Evolutionary conservation across 2,888 invertebrate species (phyloP), one percentile per base, ranked within the genome.

Genomic region (Augiades crinisus): DNA sequence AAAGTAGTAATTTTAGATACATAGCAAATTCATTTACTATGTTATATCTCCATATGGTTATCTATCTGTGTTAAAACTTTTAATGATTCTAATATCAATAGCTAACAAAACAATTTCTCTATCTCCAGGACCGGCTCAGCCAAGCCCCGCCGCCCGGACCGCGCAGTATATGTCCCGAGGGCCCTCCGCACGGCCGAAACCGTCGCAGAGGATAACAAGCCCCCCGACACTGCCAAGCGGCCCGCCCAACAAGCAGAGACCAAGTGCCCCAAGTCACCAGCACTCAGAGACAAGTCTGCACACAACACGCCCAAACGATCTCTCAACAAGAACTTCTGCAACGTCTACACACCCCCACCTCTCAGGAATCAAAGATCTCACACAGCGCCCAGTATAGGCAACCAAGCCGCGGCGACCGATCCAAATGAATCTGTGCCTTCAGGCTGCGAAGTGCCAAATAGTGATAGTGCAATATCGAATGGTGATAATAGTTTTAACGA

Each of bases 101-200:
- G 4, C n/a, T 27, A 5, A 27, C 27, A 24, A 4, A 10, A 1
- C 12, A 30, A n/a, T 16, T 33, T 17, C 0, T 43, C 60, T 68
- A 69, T 70, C 57, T 37, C 33, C 75, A 86, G 85, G 71, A 75
- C 84, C 60, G 81, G 79, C 47, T 75, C 87, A 46, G 67, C 80
- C 37, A 87, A 77, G 63, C 86, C 87, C 36, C 92, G 93, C 53
- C 91, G 95, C 60, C 95, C 95, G 40, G 95, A 95, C 78, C 92
- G 94, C 31, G 95, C 94, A 13, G 93, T 95, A 44, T 96, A 95
- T 87, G 93, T 95, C 56, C 95, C 95, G 55, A 91, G 94, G 69
- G 94, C 93, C 55, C 88, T 93, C 56, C 91, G 93, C 54, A 66
- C 74, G 17, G 70, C 81, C n/a, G 78, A 81, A 37, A 62, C 52